Percentiles rank a stretch among this genome's conserved stretches.
Evolutionary conservation across 2,888 invertebrate genomes (phyloP).

Genomic region (Harpagoxenus sublaevis): DNA sequence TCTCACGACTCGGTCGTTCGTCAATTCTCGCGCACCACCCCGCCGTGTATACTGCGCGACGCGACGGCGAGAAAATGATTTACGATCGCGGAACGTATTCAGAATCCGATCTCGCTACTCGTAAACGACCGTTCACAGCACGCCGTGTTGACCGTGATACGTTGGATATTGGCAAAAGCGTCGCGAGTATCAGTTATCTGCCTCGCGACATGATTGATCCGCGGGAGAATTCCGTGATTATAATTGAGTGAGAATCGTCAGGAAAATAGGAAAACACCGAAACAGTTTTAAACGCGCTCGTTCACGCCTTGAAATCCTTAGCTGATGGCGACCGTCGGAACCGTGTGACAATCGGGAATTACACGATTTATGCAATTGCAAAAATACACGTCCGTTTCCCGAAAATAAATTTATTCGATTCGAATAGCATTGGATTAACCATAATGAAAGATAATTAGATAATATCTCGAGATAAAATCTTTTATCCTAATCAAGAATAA

Average conservation of each 20-base stretch:
- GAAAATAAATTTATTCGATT: background rate
- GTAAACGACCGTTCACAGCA: slow-evolving; percentile 36
- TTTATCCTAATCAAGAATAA: background rate
- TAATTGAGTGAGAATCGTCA: slow-evolving; percentile 10
- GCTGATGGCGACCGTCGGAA: background rate
- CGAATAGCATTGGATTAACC: no score
- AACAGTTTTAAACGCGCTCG: background rate
- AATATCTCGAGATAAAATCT: background rate
- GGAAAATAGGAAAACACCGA: background rate
- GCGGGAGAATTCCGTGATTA: slow-evolving; percentile 15
- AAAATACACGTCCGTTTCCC: background rate
- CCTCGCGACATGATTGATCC: slow-evolving; percentile 45
- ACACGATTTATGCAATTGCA: background rate
- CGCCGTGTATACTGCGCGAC: background rate
- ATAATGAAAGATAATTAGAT: background rate
- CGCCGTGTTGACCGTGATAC: slow-evolving; percentile 44
- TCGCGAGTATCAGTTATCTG: slow-evolving; percentile 46
- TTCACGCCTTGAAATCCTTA: background rate
- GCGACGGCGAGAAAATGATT: slow-evolving; percentile 57
- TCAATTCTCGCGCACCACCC: slow-evolving; percentile 33
- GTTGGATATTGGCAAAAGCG: slow-evolving; percentile 45
- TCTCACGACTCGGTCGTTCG: slow-evolving; percentile 51
- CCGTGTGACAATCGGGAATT: background rate
- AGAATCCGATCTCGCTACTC: slow-evolving; percentile 42
- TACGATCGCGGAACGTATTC: slow-evolving; percentile 57